Evolutionary conservation across 2,888 invertebrate species (phyloP).

Genomic region (Drosophila hamatofila): DNA sequence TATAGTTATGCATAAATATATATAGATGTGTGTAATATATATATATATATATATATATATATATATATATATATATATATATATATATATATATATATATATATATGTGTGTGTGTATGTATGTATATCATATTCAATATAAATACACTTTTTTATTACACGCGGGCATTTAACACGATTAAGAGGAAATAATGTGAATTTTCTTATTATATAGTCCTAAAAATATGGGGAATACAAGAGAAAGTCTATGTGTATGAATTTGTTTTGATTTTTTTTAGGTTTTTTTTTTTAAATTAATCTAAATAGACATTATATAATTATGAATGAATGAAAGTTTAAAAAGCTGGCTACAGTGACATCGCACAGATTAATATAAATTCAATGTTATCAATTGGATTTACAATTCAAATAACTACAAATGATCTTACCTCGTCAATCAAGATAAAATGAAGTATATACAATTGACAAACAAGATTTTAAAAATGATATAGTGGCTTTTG

Average conservation of each 20-base stretch:
- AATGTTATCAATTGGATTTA: not conserved
- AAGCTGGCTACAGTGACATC: slow-evolving; percentile 70
- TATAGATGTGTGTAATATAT: slow-evolving; percentile 18
- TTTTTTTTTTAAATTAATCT: slow-evolving; percentile 61
- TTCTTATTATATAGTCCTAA: slow-evolving; percentile 55
- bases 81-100: slow-evolving; percentile 18
- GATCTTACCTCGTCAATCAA: slow-evolving; percentile 28
- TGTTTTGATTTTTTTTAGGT: slow-evolving; percentile 8
- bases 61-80: slow-evolving; percentile 18
- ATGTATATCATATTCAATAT: not conserved
- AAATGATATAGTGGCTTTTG: slow-evolving; percentile 39
- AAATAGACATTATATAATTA: slow-evolving; percentile 66
- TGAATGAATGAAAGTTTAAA: slow-evolving; percentile 59
- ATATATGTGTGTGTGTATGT: not conserved
- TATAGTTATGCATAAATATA: slow-evolving; percentile 17
- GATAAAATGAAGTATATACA: slow-evolving; percentile 56
- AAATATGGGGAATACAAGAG: slow-evolving; percentile 64
- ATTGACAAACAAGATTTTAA: slow-evolving; percentile 44
- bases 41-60: slow-evolving; percentile 13
- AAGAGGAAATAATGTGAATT: slow-evolving; percentile 64
- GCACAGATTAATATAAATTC: slow-evolving; percentile 47
- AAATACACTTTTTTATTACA: slow-evolving; percentile 51
- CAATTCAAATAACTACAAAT: slow-evolving; percentile 11
- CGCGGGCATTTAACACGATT: slow-evolving; percentile 60
- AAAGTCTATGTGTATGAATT: slow-evolving; percentile 59